Base-by-base conservation (phyloP, 2,797 vertebrate species). In the Myiothlypis coronata region DNA sequence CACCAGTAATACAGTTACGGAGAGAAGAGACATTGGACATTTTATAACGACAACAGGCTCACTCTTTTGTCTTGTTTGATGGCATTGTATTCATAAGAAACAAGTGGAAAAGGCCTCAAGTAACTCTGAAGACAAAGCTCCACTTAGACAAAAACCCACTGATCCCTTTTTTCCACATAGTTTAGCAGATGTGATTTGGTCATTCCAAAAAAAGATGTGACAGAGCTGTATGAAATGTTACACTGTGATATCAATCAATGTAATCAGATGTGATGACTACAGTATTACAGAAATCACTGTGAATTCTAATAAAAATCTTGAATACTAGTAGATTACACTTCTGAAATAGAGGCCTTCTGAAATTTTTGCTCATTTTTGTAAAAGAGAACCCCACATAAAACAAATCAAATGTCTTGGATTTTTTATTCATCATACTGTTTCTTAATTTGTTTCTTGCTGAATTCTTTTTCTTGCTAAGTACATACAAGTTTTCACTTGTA, bases 81-180 rank as follows among this genome's bases (percentile, higher is more conserved):
- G 53, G 26, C 44, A 39, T 55, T 55, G 12, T 16, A 39, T 19
- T 61, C 50, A n/a, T 18, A 59, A 81, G 37, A 49, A 55, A 63
- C 7, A 77, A 76, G 43, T 30, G 28, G 63, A 46, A 69, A 52
- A 72, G 69, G 28, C 26, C n/a, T 9, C 67, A 63, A 30, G 44
- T 27, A 70, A 74, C 69, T 96, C 86, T 89, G 69, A 89, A 94
- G 91, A 75, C 89, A 78, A 74, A 96, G 50, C 20, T 12, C 39
- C 67, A 13, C 89, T 94, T 86, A 41, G 49, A 83, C 11, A 47
- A 80, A 85, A 26, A 28, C 41, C 89, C 77, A 91, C 53, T 76
- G 86, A 89, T 89, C 50, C 35, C 61, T 86, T 91, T 83, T 79
- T 89, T 72, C 53, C 83, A 57, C 41, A 35, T 76, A 87, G 30